Evolutionary conservation across 2,113 vertebrate genomes (phyloP), one percentile per base, ranked within the genome.

Genomic region (Otolemur garnettii): DNA sequence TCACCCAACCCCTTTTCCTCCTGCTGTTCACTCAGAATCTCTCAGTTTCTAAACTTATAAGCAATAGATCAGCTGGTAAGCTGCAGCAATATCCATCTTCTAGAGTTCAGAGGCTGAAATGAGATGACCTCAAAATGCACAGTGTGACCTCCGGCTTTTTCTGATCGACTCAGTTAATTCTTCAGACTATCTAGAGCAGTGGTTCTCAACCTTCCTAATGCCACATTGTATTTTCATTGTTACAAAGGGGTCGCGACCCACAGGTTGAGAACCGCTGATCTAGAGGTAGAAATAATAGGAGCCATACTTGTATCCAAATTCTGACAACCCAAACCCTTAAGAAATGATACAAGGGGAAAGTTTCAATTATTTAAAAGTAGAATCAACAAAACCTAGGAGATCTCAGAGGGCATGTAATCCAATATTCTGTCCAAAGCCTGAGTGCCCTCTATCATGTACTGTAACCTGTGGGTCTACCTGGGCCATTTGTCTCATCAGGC

Each of bases 301-400:
- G 24, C 38, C 42, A 59, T 78, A 35, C 18, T 82, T 89, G 69
- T n/a, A n/a, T 62, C 62, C 12, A 82, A 79, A 88, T 93, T 90
- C 64, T 89, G 66, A 95, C 45, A 94, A 74, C 59, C 33, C 53
- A 57, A 95, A 57, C 50, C 38, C 81, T 84, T n/a, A 87, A 87
- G 69, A 91, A 82, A 69, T 12, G 42, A 91, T 59, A 71, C 19
- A 91, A 35, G 81, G 64, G 79, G 12, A 87, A 90, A n/a, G 28
- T 92, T 74, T 93, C 84, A 93, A 86, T 87, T 87, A 90, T 85
- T 85, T 91, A 90, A 84, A 94, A 90, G 38, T 21, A 87, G 60
- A 90, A 90, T 64, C 92, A 90, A 53, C 28, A 96, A 83, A 93
- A 66, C 84, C 59, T 30, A 83, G 83, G 75, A 95, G 89, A 92